phyloP scores from a whole-genome alignment of 35 echinoderm and acorn worm species.

The Ophiothrix spiculata region DNA sequence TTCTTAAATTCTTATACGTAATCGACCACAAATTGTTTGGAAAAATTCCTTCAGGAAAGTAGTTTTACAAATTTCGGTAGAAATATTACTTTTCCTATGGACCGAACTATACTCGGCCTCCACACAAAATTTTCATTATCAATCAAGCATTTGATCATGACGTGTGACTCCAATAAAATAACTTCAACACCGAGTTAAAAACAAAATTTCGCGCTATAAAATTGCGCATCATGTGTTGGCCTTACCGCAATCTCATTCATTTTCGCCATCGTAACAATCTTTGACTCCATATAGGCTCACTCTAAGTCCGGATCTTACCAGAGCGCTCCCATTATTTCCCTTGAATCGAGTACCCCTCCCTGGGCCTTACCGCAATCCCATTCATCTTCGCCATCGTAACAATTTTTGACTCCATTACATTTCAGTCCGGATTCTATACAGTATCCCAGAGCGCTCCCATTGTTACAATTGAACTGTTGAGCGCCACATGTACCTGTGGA shows the following conservation, averaged over 20 bases:
- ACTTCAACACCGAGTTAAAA: neutral
- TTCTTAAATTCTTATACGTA: no score
- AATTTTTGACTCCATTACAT: slow-evolving; percentile 19
- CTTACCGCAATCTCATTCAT: neutral
- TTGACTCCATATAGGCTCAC: neutral
- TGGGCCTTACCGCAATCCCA: slow-evolving; percentile 19
- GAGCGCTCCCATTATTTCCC: neutral
- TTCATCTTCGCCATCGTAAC: slow-evolving; percentile 34
- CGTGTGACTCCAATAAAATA: neutral
- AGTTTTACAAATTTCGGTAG: neutral
- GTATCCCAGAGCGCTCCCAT: neutral
- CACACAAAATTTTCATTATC: neutral
- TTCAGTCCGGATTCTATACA: slow-evolving; percentile 6
- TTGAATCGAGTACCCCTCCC: neutral
- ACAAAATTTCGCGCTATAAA: neutral
- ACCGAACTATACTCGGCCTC: neutral
- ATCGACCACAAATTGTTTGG: no score
- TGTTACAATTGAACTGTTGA: neutral
- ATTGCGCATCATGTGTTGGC: neutral
- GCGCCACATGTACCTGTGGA: neutral
- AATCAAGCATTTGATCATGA: neutral
- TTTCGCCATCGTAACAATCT: neutral
- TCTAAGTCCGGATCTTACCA: no score
- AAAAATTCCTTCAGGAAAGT: no score
- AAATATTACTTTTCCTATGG: neutral